A percentile compares a stretch with the other conserved stretches of the same genome.
Evolutionary conservation across 2,113 vertebrate genomes (phyloP).

Genomic region (Chionis minor): DNA sequence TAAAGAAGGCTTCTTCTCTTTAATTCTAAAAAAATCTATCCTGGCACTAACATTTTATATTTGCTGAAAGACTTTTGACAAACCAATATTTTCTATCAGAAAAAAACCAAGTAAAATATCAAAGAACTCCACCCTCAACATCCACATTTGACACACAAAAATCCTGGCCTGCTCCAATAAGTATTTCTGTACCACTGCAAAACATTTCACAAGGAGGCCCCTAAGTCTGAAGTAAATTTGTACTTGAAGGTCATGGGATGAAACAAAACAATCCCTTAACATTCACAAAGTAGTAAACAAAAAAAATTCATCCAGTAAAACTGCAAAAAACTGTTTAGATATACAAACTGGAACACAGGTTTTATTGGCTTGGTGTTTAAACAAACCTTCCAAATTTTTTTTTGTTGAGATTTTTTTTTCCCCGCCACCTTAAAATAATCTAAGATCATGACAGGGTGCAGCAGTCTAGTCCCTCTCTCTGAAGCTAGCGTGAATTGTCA

Average conservation of each 20-base stretch:
- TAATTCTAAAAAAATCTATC: neutral
- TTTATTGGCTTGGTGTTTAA: neutral
- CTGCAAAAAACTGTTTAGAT: neutral
- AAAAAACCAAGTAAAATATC: neutral
- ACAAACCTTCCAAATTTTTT: neutral
- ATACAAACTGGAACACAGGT: fast-evolving
- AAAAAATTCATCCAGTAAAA: neutral
- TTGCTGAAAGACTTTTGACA: neutral
- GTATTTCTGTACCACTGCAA: neutral
- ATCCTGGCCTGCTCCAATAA: neutral
- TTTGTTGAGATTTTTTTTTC: neutral
- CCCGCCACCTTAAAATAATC: neutral
- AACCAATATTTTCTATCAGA: neutral
- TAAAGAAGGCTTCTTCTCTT: neutral
- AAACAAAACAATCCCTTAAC: neutral
- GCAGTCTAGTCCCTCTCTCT: neutral
- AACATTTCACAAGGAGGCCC: neutral
- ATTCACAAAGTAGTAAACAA: neutral
- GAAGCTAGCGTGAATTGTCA: neutral
- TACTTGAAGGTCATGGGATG: neutral
- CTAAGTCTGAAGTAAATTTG: neutral
- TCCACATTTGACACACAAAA: neutral
- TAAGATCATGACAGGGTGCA: neutral
- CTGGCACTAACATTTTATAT: neutral
- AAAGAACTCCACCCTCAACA: neutral